Evolutionary conservation across 1,140 invertebrate species (phyloP).

Genomic region (Lutraria rhynchaena): DNA sequence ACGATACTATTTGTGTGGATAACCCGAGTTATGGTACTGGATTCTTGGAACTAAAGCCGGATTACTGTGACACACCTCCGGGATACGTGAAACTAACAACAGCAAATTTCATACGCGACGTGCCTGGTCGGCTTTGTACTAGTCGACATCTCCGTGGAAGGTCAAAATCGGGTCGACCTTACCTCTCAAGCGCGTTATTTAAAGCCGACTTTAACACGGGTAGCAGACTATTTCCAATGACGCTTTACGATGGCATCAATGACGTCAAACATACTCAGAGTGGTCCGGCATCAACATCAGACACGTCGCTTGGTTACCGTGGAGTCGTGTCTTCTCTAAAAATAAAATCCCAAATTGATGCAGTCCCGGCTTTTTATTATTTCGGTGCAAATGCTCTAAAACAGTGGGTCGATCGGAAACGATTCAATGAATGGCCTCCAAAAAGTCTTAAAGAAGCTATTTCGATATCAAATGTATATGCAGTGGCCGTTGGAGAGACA

Average conservation of each 20-base stretch:
- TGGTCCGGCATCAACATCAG: background rate
- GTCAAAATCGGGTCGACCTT: background rate
- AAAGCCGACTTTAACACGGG: background rate
- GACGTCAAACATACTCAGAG: background rate
- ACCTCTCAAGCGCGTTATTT: background rate
- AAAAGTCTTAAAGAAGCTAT: background rate
- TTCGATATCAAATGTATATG: background rate
- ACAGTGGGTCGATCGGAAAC: background rate
- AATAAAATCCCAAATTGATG: background rate
- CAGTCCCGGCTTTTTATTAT: background rate
- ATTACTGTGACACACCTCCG: background rate
- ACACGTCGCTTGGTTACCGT: background rate
- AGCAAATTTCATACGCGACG: background rate
- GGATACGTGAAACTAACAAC: background rate
- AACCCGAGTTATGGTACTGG: background rate
- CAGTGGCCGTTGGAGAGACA: constrained; percentile 6
- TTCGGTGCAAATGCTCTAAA: background rate
- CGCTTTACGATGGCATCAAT: background rate
- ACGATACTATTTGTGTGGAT: background rate
- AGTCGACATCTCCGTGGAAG: background rate
- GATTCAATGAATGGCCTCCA: constrained; percentile 17
- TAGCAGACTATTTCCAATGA: background rate
- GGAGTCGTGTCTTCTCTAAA: background rate
- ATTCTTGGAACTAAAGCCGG: background rate
- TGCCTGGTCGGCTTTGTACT: background rate